A percentile compares a stretch with the other conserved stretches of the same genome.
Conservation (phyloP, 1,140 invertebrate species). For the Orussus abietinus region DNA sequence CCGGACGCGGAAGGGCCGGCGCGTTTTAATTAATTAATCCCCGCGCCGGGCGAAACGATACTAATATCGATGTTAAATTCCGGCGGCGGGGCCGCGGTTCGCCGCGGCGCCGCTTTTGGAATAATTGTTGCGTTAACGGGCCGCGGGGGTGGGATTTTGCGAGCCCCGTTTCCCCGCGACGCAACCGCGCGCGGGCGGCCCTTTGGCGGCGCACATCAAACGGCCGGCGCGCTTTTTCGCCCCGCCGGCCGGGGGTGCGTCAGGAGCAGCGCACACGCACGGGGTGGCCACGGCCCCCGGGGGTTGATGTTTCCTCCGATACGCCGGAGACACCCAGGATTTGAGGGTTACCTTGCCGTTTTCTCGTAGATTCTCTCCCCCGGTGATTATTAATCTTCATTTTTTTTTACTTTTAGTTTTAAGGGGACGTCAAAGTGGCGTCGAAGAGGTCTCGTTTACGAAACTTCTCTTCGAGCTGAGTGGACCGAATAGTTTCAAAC, state of each 20-base stretch:
- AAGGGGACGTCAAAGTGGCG: too few species aligned
- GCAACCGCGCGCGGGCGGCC: constrained; percentile 9
- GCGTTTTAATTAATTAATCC: constrained; percentile 53
- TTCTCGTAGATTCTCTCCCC: too few species aligned
- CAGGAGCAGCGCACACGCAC: constrained; percentile 38
- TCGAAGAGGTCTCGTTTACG: too few species aligned
- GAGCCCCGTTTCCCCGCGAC: neutral
- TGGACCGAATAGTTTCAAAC: too few species aligned
- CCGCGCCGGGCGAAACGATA: constrained; percentile 31
- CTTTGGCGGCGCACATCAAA: constrained; percentile 50
- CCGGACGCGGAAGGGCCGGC: too few species aligned
- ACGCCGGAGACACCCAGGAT: too few species aligned
- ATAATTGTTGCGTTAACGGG: constrained; percentile 30
- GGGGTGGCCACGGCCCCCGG: too few species aligned
- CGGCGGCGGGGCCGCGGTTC: constrained; percentile 33
- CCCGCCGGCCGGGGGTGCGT: constrained; percentile 29
- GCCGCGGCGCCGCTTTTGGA: constrained; percentile 36
- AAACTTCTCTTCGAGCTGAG: too few species aligned
- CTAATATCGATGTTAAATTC: constrained; percentile 51
- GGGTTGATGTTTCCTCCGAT: too few species aligned
- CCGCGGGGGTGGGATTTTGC: neutral
- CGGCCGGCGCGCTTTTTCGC: constrained; percentile 40
- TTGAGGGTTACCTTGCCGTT: too few species aligned
- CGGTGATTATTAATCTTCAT: constrained; percentile 15
- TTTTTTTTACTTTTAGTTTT: neutral